Evolutionary conservation across 2,888 invertebrate species (phyloP).

Genomic region (Ariolimax columbianus): DNA sequence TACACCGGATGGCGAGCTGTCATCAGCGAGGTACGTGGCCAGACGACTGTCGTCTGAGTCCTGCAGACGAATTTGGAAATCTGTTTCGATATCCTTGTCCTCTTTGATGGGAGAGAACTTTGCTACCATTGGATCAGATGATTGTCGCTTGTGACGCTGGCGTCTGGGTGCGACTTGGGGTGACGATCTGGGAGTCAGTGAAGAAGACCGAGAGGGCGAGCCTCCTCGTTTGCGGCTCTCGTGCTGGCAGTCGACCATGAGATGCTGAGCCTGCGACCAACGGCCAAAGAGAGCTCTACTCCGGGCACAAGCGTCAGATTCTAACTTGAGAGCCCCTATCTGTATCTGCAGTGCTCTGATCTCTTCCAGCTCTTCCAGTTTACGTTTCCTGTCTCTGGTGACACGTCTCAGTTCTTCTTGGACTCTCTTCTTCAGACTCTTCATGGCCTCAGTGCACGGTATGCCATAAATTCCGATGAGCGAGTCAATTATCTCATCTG

Average conservation of each 20-base stretch:
- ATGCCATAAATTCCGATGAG: slow-evolving; percentile 75
- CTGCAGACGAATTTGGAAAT: slow-evolving; percentile 70
- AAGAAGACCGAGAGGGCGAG: slow-evolving; percentile 54
- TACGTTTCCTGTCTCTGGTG: slow-evolving; percentile 76
- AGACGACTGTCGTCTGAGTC: slow-evolving; percentile 42
- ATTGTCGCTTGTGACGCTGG: slow-evolving; percentile 80
- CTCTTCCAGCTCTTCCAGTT: slow-evolving; percentile 80
- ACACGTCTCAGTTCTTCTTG: slow-evolving; percentile 80
- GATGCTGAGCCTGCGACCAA: slow-evolving; percentile 43
- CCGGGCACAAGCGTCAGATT: slow-evolving; percentile 58
- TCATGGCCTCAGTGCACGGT: slow-evolving; percentile 76
- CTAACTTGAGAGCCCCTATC: slow-evolving; percentile 70
- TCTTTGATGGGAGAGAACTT: slow-evolving; percentile 81
- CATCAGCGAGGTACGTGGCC: slow-evolving; percentile 66
- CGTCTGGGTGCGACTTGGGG: slow-evolving; percentile 75
- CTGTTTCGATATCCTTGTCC: slow-evolving; percentile 79
- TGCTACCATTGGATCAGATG: slow-evolving; percentile 81
- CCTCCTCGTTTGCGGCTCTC: slow-evolving; percentile 57
- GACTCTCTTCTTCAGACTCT: slow-evolving; percentile 76
- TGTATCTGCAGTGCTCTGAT: slow-evolving; percentile 75
- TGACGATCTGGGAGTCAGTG: slow-evolving; percentile 67
- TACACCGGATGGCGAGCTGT: slow-evolving; percentile 71
- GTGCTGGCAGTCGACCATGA: slow-evolving; percentile 52
- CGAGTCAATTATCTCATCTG: slow-evolving; percentile 72
- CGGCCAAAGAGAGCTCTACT: slow-evolving; percentile 51